These are phyloP conservation scores for Urocynchramus pylzowi DNA, from an alignment of 2,113 vertebrate species.

Conservation along the genomic window DNA sequence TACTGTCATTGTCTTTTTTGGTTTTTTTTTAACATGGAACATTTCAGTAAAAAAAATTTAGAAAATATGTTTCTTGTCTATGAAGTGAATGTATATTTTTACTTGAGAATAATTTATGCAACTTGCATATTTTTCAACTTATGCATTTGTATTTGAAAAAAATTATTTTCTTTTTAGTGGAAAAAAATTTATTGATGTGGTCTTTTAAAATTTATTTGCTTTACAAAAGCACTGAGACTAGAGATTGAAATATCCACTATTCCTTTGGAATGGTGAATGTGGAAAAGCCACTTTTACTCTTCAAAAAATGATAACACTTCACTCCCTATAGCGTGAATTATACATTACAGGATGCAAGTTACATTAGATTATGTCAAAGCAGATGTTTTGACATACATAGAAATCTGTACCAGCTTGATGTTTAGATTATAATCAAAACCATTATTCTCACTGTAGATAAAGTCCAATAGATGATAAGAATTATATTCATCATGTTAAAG, in stretches of 20 bases:
- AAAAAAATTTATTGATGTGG: neutral
- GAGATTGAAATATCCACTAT: neutral
- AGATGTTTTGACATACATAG: neutral
- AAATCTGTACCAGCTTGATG: neutral
- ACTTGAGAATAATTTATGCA: neutral
- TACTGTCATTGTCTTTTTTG: neutral
- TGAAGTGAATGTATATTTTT: neutral
- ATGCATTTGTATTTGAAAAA: neutral
- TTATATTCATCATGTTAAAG: neutral
- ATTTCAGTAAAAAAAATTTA: neutral
- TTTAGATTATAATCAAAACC: neutral
- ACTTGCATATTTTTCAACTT: neutral
- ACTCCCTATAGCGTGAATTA: neutral
- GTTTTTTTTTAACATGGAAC: neutral
- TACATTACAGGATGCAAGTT: neutral
- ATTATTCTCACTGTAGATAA: neutral
- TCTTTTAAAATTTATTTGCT: neutral
- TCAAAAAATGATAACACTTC: neutral
- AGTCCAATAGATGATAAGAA: neutral
- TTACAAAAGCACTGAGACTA: neutral
- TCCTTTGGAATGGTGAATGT: neutral
- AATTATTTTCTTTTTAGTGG: neutral
- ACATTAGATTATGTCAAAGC: neutral
- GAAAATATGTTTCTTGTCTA: neutral
- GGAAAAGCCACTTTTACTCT: neutral